These are phyloP conservation scores for Sisyra nigra DNA, from an alignment of 2,888 invertebrate species.

Conservation along the genomic window DNA sequence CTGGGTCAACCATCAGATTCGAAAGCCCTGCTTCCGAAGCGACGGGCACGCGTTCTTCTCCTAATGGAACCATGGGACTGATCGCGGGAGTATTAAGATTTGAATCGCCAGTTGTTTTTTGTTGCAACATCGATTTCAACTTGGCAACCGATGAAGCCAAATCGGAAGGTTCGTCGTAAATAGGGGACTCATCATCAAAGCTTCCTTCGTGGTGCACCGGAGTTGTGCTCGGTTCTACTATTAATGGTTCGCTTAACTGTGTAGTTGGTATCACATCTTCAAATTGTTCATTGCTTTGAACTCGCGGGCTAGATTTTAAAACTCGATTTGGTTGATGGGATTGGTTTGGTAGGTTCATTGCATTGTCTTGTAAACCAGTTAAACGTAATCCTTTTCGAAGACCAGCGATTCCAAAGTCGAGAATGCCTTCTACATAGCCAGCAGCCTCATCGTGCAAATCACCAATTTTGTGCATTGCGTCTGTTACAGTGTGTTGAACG, in stretches of 20 bases:
- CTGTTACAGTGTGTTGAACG: slow-evolving; percentile 26
- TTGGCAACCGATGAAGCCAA: slow-evolving; percentile 57
- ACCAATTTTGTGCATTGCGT: slow-evolving; percentile 38
- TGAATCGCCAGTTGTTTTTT: slow-evolving; percentile 25
- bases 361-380: slow-evolving; percentile 35
- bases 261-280: too few relatives aligned
- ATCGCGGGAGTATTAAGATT: slow-evolving; percentile 25
- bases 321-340: too few relatives aligned
- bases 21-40: too few relatives aligned
- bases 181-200: slow-evolving; percentile 35
- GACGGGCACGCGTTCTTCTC: too few relatives aligned
- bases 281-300: too few relatives aligned
- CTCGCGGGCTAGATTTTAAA: too few relatives aligned
- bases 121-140: slow-evolving; percentile 44
- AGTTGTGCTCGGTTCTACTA: too few relatives aligned
- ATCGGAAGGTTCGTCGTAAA: slow-evolving; percentile 57
- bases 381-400: slow-evolving; percentile 39
- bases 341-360: too few relatives aligned
- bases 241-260: too few relatives aligned
- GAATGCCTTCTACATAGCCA: slow-evolving; percentile 43
- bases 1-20: background rate
- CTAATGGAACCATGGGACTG: slow-evolving; percentile 21
- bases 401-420: slow-evolving; percentile 44
- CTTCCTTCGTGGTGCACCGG: background rate
- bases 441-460: slow-evolving; percentile 50